Evolutionary conservation across 2,113 vertebrate species (phyloP).

Genomic region (Cyprinodon brontotheroides): DNA sequence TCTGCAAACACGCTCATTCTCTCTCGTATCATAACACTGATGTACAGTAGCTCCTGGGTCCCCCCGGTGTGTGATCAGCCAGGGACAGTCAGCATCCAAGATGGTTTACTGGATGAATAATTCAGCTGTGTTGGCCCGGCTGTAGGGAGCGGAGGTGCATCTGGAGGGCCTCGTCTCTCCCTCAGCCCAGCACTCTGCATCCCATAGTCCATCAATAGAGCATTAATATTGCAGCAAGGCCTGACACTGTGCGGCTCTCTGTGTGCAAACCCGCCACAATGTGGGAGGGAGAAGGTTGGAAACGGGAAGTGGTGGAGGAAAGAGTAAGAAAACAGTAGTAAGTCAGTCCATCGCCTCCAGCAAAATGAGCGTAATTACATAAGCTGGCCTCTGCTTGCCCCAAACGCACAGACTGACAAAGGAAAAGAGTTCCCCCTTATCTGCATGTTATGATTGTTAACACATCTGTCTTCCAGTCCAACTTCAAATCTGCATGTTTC

Average conservation of each 20-base stretch:
- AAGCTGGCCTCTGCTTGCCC: slow-evolving; percentile 37
- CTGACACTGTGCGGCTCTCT: slow-evolving; percentile 61
- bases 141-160: slow-evolving; percentile 72
- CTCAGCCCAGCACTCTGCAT: slow-evolving; percentile 71
- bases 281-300: slow-evolving; percentile 17
- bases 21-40: slow-evolving; percentile 23
- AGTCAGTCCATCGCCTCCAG: slow-evolving; percentile 33
- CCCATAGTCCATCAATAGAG: slow-evolving; percentile 78
- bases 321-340: slow-evolving; percentile 31
- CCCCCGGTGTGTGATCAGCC: slow-evolving; percentile 45
- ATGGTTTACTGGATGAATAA: slow-evolving; percentile 75
- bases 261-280: slow-evolving; percentile 55
- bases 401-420: slow-evolving; percentile 22
- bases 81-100: slow-evolving; percentile 53
- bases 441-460: slow-evolving; percentile 39
- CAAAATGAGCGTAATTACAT: slow-evolving; percentile 49
- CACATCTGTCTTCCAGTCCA: slow-evolving; percentile 34
- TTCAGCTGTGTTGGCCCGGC: slow-evolving; percentile 73
- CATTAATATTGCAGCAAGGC: slow-evolving; percentile 79
- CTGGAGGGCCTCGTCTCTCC: slow-evolving; percentile 65
- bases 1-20: slow-evolving; percentile 8
- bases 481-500: slow-evolving; percentile 38
- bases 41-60: slow-evolving; percentile 36
- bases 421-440: slow-evolving; percentile 38
- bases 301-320: background rate